A percentile compares a stretch with the other conserved stretches of the same genome.
phyloP scores from a whole-genome alignment of 2,797 vertebrate genomes.

The Aselliscus stoliczkanus region DNA sequence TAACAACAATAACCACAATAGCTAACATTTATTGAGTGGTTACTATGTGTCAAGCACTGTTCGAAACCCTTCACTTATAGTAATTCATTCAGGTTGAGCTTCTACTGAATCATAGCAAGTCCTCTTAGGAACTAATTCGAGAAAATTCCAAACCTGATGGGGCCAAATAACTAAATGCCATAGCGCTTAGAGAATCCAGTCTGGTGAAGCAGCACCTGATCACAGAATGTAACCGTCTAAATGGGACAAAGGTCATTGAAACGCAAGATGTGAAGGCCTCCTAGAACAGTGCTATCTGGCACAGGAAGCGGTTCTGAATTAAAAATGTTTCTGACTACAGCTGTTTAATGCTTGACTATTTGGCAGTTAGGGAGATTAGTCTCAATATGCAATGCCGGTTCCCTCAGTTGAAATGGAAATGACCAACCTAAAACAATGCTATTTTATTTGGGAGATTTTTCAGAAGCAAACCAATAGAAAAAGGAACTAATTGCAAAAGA shows the following conservation, averaged over 20 bases:
- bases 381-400: constrained; percentile 56
- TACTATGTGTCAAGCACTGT: neutral
- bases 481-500: neutral
- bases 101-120: neutral
- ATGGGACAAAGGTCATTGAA: constrained; percentile 56
- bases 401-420: neutral
- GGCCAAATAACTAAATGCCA: constrained; percentile 32
- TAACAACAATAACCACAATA: neutral
- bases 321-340: constrained; percentile 44
- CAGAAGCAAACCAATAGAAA: neutral
- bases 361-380: constrained; percentile 71
- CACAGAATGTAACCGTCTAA: constrained; percentile 31
- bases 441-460: constrained; percentile 45
- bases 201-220: constrained; percentile 55
- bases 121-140: neutral
- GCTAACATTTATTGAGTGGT: neutral
- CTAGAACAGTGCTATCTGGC: constrained; percentile 51
- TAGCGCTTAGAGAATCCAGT: constrained; percentile 56
- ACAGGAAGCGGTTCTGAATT: constrained; percentile 69
- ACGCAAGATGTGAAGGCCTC: constrained; percentile 47
- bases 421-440: constrained; percentile 62
- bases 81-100: neutral
- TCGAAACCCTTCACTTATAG: neutral
- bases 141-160: constrained; percentile 41
- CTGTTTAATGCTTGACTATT: constrained; percentile 66